Evolutionary conservation across 2,113 vertebrate genomes (phyloP).

Genomic region (Phylloscopus whistleri): DNA sequence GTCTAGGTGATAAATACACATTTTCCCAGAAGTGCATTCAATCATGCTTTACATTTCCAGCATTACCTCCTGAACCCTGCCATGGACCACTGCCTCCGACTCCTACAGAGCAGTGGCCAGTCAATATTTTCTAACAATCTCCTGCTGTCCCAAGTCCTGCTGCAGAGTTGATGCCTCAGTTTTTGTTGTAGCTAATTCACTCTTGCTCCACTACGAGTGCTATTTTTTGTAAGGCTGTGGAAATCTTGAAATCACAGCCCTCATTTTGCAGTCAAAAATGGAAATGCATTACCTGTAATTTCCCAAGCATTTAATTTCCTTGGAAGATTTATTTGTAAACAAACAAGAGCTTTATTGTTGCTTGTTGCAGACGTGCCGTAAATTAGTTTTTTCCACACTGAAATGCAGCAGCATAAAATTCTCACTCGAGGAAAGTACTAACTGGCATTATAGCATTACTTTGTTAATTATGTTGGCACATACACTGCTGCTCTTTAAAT

Average conservation of each 20-base stretch:
- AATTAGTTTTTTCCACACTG: slow-evolving; percentile 41
- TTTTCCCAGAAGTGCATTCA: neutral
- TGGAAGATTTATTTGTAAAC: slow-evolving; percentile 67
- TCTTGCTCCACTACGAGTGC: neutral
- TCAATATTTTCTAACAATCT: neutral
- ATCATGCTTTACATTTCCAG: neutral
- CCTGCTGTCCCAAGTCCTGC: neutral
- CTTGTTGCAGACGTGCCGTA: neutral
- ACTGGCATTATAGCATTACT: slow-evolving; percentile 15
- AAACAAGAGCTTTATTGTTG: slow-evolving; percentile 43
- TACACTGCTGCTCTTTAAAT: slow-evolving; percentile 22
- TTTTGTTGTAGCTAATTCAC: neutral
- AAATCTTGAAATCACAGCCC: slow-evolving; percentile 16
- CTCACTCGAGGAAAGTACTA: slow-evolving; percentile 12
- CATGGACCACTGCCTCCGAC: neutral
- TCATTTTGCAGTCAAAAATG: slow-evolving; percentile 8
- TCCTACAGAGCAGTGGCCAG: neutral
- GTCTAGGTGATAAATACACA: neutral
- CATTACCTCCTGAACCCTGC: neutral
- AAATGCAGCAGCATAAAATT: slow-evolving; percentile 31
- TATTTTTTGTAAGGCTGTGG: neutral
- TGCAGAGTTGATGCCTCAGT: neutral
- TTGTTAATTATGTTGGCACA: slow-evolving; percentile 54
- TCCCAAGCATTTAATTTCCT: slow-evolving; percentile 54
- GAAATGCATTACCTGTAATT: slow-evolving; percentile 47